Evolutionary conservation across 2,113 vertebrate species (phyloP).

Genomic region (Bathybates hornii): DNA sequence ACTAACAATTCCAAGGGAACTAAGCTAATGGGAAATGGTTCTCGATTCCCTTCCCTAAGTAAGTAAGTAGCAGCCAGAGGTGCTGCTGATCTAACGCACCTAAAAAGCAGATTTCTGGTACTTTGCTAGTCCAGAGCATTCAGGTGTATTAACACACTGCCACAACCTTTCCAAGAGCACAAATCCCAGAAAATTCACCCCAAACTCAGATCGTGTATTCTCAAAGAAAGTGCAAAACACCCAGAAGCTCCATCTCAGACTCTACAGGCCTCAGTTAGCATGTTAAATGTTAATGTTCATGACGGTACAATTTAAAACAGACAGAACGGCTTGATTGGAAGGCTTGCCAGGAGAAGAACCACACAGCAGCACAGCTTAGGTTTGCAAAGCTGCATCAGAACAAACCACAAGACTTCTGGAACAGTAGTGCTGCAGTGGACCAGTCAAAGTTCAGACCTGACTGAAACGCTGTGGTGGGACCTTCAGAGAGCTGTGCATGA

Average conservation of each 20-base stretch:
- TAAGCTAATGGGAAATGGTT: not conserved
- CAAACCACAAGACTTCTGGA: not conserved
- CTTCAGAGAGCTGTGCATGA: not conserved
- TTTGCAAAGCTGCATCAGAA: not conserved
- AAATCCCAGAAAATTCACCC: not conserved
- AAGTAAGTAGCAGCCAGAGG: not conserved
- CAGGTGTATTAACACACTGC: not conserved
- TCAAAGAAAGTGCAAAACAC: not conserved
- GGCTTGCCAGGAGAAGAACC: not conserved
- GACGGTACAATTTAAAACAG: not conserved
- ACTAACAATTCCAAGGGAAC: not conserved
- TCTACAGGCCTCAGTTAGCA: not conserved
- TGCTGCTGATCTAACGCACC: not conserved
- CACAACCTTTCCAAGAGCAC: rapidly evolving
- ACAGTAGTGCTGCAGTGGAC: not conserved
- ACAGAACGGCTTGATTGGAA: rapidly evolving
- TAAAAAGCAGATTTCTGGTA: not conserved
- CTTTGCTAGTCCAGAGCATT: not conserved
- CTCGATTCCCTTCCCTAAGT: not conserved
- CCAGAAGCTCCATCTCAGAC: not conserved
- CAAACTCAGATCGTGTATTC: not conserved
- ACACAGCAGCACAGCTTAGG: not conserved
- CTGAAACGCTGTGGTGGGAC: not conserved
- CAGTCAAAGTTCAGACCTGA: not conserved
- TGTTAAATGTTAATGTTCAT: not conserved